Base-by-base conservation (phyloP, 2,113 vertebrate genomes). In the Rhinoptilus africanus region DNA sequence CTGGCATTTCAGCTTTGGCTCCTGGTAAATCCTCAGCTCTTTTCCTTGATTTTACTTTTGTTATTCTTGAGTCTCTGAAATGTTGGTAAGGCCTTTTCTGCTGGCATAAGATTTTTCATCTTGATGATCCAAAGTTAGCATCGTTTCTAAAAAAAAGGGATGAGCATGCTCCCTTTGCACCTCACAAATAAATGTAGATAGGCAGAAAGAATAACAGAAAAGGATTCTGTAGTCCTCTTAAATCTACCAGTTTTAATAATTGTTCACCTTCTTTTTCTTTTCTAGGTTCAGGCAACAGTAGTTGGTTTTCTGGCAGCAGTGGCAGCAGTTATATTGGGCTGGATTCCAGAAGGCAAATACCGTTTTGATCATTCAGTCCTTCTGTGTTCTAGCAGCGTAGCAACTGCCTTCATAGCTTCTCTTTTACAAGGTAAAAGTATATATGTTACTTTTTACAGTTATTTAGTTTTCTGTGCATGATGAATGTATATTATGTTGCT, bases 321-420 rank as follows among this genome's bases (percentile, higher is more conserved):
- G 92, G 99, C 99, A 23, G 99, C 99, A 2, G 98, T 99, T 60
- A 97, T 99, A 64, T 91, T 99, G 66, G 99, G 99, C 69, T 99
- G 99, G 99, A 99, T 99, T 96, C 99, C 99, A 24, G 99, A 99
- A 73, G 99, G 99, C 54, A 99, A 99, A 97, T 99, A 99, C 91
- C 98, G 98, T 92, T 98, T 99, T 60, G 98, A 98, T 95, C 99
- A 99, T 45, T 99, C 99, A 6, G 96, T 99, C 57, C 98, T 99
- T 71, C 89, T 99, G 50, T 99, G 99, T 97, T 99, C 99, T 26
- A 99, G 99, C 98, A 99, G 99, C 0, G 99, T 99, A 83, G 99
- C 99, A 51, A 99, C 99, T 2, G 99, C 99, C 87, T 99, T 99
- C 96, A 99, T 99, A 60, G 99, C 99, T 10, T 99, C 99, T 35